Evolutionary conservation across 1,140 invertebrate genomes (phyloP), one percentile per base, ranked within the genome.

Genomic region (Drosophila santomea): DNA sequence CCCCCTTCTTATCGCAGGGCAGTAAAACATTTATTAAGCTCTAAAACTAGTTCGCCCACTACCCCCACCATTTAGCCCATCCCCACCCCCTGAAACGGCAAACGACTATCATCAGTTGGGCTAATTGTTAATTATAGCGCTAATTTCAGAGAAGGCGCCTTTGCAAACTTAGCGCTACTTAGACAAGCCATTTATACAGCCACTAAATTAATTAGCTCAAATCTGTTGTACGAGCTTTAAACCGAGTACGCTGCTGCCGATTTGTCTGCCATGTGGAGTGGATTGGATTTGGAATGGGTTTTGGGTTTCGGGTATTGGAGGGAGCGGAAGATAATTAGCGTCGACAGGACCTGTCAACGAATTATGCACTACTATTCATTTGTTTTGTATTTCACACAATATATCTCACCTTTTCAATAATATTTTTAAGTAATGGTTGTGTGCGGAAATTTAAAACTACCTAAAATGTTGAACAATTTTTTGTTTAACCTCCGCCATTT

Each of bases 141-240:
- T 88, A 76, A 84, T 80, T 89, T 79, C 48, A 48, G 52, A 48
- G 56, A 60, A 78, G 67, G 64, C 58, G 66, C 62, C 67, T 71
- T 71, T 47, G 62, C 80, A 78, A 67, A 63, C 76, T 85, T 88
- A 79, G 72, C 84, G 84, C 83, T 88, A 89, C 80, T 89, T 88
- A 80, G 84, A 80, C 67, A 67, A 61, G 66, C 72, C 67, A 77
- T 83, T 86, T 89, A 83, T 89, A 77, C 73, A 67, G 25, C 57
- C 80, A 88, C 84, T 88, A 89, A 83, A 88, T 88, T 79, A 88
- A 89, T 89, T 77, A 67, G 80, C 74, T 68, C 62, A 78, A 84
- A 84, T 84, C 72, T 38, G 58, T 56, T 66, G 43, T 20, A 58
- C 35, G 41, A 48, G 52, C 63, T 73, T 48, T 25, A 51, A 64